Evolutionary conservation across 2,888 invertebrate genomes (phyloP).

Genomic region (Trichacis sp.): DNA sequence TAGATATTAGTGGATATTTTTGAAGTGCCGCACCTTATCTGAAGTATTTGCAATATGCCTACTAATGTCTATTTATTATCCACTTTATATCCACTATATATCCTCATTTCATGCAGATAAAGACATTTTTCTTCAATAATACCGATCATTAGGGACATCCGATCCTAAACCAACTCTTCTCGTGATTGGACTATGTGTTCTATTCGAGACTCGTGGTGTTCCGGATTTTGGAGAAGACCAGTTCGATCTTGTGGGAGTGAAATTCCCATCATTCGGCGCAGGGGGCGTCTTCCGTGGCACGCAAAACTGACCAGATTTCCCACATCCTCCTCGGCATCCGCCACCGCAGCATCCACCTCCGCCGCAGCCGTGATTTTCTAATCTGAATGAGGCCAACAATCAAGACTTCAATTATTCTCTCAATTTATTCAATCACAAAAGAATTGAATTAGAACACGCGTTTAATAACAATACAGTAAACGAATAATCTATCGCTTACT

Average conservation of each 20-base stretch:
- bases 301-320: slow-evolving; percentile 54
- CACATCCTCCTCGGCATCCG: slow-evolving; percentile 58
- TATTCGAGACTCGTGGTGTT: slow-evolving; percentile 41
- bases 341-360: slow-evolving; percentile 57
- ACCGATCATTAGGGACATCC: slow-evolving; percentile 10
- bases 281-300: slow-evolving; percentile 49
- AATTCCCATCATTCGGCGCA: slow-evolving; percentile 46
- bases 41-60: too few relatives aligned
- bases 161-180: background rate
- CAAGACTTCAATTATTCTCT: too few relatives aligned
- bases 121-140: too few relatives aligned
- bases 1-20: too few relatives aligned
- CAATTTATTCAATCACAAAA: too few relatives aligned
- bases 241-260: slow-evolving; percentile 44
- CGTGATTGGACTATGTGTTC: slow-evolving; percentile 21
- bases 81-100: too few relatives aligned
- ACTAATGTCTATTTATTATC: too few relatives aligned
- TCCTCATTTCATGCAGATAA: too few relatives aligned
- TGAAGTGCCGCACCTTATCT: too few relatives aligned
- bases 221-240: slow-evolving; percentile 48
- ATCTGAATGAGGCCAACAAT: slow-evolving; percentile 9
- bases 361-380: slow-evolving; percentile 47
- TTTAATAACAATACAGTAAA: too few relatives aligned
- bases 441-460: too few relatives aligned
- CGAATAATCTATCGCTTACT: too few relatives aligned